Evolutionary conservation across 2,888 invertebrate genomes (phyloP).

Genomic region (Elysia crispata): DNA sequence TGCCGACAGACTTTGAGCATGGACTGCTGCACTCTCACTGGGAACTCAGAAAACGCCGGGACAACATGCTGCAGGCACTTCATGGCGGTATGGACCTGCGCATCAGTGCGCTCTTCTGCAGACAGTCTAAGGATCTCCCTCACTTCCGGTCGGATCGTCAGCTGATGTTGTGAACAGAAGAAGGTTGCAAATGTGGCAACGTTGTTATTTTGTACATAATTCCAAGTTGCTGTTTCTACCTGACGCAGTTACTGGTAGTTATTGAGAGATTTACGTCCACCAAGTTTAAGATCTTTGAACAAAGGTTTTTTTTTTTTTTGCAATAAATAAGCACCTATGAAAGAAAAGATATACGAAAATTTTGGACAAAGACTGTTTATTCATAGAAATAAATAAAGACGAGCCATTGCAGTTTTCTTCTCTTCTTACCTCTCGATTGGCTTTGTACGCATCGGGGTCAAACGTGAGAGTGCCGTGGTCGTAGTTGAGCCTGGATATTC

Average conservation of each 20-base stretch:
- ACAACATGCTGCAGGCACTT: conserved; percentile 25
- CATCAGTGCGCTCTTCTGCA: conserved; percentile 31
- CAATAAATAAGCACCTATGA: too few species aligned
- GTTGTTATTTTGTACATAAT: too few species aligned
- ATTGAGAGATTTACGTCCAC: too few species aligned
- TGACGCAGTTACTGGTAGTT: too few species aligned
- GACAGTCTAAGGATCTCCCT: conserved; percentile 31
- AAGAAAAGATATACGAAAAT: too few species aligned
- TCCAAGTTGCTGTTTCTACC: too few species aligned
- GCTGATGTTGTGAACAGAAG: conserved; percentile 1
- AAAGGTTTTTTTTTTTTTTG: too few species aligned
- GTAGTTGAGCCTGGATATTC: conserved; percentile 35
- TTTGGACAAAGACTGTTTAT: too few species aligned
- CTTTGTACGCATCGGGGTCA: conserved; percentile 24
- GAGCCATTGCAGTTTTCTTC: neutral
- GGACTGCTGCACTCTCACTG: conserved; percentile 34
- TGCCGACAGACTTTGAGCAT: conserved; percentile 38
- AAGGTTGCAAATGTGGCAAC: too few species aligned
- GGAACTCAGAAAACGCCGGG: conserved; percentile 37
- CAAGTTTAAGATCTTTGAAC: too few species aligned
- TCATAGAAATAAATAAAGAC: too few species aligned
- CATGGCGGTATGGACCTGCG: conserved; percentile 23
- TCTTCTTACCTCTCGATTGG: conserved; percentile 31
- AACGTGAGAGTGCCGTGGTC: conserved; percentile 30
- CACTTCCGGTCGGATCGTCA: conserved; percentile 13